These are phyloP conservation scores for Neoitamus cyanurus DNA, from an alignment of 2,888 invertebrate genomes.

Conservation along the genomic window DNA sequence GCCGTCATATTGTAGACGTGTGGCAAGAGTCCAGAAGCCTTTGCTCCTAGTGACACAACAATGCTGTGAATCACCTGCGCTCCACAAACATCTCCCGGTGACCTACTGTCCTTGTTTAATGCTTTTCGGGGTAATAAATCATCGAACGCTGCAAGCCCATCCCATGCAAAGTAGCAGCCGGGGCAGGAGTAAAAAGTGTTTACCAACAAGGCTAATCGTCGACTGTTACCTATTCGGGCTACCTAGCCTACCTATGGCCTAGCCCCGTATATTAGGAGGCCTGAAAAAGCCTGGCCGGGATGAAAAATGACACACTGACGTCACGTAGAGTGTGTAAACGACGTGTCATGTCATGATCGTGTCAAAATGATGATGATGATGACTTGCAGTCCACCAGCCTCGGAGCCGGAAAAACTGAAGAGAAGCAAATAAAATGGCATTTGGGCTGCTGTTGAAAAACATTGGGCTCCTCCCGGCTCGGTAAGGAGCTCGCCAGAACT, in stretches of 20 bases:
- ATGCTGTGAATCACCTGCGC: neutral
- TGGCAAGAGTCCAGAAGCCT: neutral
- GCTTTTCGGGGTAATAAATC: slow-evolving; percentile 28
- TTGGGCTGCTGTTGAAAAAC: slow-evolving; percentile 14
- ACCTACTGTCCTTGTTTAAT: slow-evolving; percentile 2
- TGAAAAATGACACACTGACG: slow-evolving; percentile 49
- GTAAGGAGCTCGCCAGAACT: neutral
- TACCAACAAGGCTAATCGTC: slow-evolving; percentile 31
- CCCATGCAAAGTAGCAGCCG: neutral
- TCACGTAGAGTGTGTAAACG: slow-evolving; percentile 51
- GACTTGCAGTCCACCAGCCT: slow-evolving; percentile 46
- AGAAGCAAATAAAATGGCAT: slow-evolving; percentile 25
- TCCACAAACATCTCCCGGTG: neutral
- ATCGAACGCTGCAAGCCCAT: slow-evolving; percentile 10
- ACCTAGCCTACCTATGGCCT: neutral
- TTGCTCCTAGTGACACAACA: neutral
- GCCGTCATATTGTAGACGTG: neutral
- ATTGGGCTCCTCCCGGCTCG: neutral
- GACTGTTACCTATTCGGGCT: slow-evolving; percentile 19
- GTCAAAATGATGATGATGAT: slow-evolving; percentile 51
- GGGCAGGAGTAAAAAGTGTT: neutral
- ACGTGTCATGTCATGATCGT: slow-evolving; percentile 51
- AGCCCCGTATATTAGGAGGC: neutral
- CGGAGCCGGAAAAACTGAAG: slow-evolving; percentile 14
- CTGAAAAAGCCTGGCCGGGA: neutral